A percentile compares a stretch with the other conserved stretches of the same genome.
Conservation (phyloP, 1,140 invertebrate genomes). For the Drosophila erecta region DNA sequence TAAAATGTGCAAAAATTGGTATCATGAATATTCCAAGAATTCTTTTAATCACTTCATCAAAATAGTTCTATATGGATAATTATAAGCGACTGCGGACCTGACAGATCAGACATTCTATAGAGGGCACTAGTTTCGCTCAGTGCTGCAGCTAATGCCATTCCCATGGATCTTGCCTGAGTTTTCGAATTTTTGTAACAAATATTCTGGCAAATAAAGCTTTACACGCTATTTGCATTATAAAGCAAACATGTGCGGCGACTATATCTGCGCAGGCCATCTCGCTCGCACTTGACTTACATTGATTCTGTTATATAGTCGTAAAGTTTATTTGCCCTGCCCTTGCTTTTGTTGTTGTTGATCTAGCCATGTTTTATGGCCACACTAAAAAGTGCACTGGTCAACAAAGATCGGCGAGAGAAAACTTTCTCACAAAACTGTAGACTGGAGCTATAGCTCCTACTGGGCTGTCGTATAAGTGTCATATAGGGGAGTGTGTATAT, state of each 20-base stretch:
- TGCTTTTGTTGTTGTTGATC: constrained; percentile 48
- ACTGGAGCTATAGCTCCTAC: background rate
- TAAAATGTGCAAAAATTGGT: too few species aligned
- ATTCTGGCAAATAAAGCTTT: constrained; percentile 67
- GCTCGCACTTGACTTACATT: constrained; percentile 70
- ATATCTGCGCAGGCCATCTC: constrained; percentile 20
- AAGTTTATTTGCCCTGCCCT: constrained; percentile 80
- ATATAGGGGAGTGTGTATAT: constrained; percentile 38
- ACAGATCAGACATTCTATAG: background rate
- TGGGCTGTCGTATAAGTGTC: constrained; percentile 7
- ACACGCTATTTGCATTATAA: constrained; percentile 68
- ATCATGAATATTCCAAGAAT: too few species aligned
- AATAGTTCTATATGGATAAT: background rate
- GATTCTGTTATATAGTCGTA: constrained; percentile 80
- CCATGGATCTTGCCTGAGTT: constrained; percentile 35
- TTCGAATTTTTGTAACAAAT: constrained; percentile 74
- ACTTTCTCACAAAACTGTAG: constrained; percentile 66
- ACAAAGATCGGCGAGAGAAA: constrained; percentile 57
- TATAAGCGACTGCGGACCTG: too few species aligned
- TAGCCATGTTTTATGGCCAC: constrained; percentile 66
- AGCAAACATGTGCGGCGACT: constrained; percentile 54
- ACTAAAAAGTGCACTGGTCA: constrained; percentile 79
- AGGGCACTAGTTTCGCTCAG: constrained; percentile 16
- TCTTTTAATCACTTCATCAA: too few species aligned
- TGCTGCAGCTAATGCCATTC: constrained; percentile 30